phyloP scores from a whole-genome alignment of 2,113 vertebrate species.

The Thunnus maccoyii region DNA sequence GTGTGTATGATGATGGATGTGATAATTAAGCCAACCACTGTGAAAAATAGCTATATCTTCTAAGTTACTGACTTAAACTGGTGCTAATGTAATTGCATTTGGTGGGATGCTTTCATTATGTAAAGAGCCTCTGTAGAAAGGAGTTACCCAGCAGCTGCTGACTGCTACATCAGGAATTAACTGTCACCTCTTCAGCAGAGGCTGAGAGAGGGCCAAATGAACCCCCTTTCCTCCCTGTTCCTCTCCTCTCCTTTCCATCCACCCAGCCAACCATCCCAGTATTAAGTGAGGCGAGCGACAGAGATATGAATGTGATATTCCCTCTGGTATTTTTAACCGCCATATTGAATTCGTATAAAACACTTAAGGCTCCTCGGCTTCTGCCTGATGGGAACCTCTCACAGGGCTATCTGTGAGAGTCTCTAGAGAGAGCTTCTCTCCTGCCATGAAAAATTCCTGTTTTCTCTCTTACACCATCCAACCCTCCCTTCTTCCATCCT shows the following conservation, averaged over 20 bases:
- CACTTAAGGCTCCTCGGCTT: slow-evolving; percentile 83
- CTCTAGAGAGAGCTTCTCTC: slow-evolving; percentile 82
- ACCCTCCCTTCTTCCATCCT: slow-evolving; percentile 54
- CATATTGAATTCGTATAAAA: slow-evolving; percentile 87
- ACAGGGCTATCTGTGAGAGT: slow-evolving; percentile 78
- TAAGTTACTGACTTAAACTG: slow-evolving; percentile 66
- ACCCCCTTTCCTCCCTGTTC: slow-evolving; percentile 57
- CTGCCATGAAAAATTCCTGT: slow-evolving; percentile 72
- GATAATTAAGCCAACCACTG: slow-evolving; percentile 66
- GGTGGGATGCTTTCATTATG: slow-evolving; percentile 73
- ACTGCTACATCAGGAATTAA: slow-evolving; percentile 78
- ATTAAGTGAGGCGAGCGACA: slow-evolving; percentile 84
- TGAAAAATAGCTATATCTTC: slow-evolving; percentile 58
- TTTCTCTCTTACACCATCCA: slow-evolving; percentile 70
- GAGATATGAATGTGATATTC: slow-evolving; percentile 87
- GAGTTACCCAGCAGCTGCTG: slow-evolving; percentile 72
- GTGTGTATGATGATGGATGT: slow-evolving; percentile 61
- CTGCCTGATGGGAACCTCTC: slow-evolving; percentile 81
- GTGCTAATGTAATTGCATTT: slow-evolving; percentile 73
- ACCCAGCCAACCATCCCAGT: slow-evolving; percentile 76
- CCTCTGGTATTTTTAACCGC: slow-evolving; percentile 87
- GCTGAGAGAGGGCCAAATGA: slow-evolving; percentile 69
- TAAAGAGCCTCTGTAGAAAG: slow-evolving; percentile 71
- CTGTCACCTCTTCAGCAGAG: slow-evolving; percentile 70
- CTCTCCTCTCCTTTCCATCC: slow-evolving; percentile 73